Evolutionary conservation across 2,888 invertebrate species (phyloP).

Genomic region (Aphidius colemani): DNA sequence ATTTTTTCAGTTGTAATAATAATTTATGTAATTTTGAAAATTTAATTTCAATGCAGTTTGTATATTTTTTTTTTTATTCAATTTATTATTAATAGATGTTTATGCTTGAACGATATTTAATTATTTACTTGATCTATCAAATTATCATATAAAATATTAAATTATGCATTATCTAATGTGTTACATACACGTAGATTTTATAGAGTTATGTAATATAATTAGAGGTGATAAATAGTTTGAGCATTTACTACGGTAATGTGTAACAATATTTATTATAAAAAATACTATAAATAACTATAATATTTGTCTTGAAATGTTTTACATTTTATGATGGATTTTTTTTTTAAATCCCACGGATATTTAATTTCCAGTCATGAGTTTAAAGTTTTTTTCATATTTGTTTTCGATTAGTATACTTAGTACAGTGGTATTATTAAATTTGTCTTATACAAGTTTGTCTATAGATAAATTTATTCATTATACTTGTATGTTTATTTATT

Average conservation of each 20-base stretch:
- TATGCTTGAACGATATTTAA: constrained; percentile 9
- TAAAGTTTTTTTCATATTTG: too few relatives aligned
- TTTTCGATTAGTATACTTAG: too few relatives aligned
- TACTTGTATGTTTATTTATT: constrained; percentile 14
- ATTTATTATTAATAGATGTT: constrained; percentile 2
- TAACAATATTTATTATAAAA: too few relatives aligned
- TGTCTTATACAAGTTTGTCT: too few relatives aligned
- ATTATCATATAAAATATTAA: constrained; percentile 6
- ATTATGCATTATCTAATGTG: constrained; percentile 18
- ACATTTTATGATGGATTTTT: too few relatives aligned
- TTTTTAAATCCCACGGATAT: not conserved
- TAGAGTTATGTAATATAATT: constrained; percentile 16
- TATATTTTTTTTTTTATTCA: not conserved
- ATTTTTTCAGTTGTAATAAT: not conserved
- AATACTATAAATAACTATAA: too few relatives aligned
- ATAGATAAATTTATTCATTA: too few relatives aligned
- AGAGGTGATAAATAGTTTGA: constrained; percentile 15
- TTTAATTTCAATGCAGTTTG: not conserved
- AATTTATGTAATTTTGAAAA: not conserved
- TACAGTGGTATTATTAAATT: too few relatives aligned
- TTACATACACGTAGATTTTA: constrained; percentile 11
- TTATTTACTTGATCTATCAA: not conserved
- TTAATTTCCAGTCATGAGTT: not conserved
- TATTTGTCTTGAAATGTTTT: too few relatives aligned
- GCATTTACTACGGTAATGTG: not conserved